Evolutionary conservation across 2,113 vertebrate species (phyloP).

Genomic region (Dasyprocta punctata): DNA sequence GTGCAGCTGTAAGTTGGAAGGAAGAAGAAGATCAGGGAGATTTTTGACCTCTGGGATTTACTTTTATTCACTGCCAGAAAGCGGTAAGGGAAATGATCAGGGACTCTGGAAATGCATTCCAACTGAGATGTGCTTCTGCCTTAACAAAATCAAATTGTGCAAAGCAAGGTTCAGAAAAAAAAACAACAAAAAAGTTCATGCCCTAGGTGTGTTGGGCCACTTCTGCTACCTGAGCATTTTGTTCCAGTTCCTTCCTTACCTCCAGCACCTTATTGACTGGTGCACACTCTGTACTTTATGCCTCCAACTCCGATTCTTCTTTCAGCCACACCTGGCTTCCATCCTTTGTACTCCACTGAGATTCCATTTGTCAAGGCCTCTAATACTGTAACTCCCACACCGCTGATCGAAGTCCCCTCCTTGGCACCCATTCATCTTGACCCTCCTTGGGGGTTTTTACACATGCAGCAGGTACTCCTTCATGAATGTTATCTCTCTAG

Average conservation of each 20-base stretch:
- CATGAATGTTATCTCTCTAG: not conserved
- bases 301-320: not conserved
- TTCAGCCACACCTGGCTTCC: not conserved
- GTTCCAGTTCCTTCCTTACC: not conserved
- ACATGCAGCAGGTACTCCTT: not conserved
- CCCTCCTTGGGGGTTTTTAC: not conserved
- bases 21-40: not conserved
- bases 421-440: not conserved
- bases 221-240: not conserved
- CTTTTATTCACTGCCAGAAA: not conserved
- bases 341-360: not conserved
- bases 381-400: not conserved
- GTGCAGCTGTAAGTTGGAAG: not conserved
- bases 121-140: not conserved
- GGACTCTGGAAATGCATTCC: not conserved
- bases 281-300: not conserved
- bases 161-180: not conserved
- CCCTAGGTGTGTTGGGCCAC: not conserved
- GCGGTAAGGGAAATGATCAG: not conserved
- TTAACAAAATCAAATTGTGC: not conserved
- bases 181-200: not conserved
- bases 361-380: not conserved
- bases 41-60: not conserved
- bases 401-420: not conserved
- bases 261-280: accelerated